A percentile compares a stretch with the other conserved stretches of the same genome.
These are phyloP conservation scores for Catocala sponsa DNA, from an alignment of 2,888 invertebrate genomes.

Conservation along the genomic window DNA sequence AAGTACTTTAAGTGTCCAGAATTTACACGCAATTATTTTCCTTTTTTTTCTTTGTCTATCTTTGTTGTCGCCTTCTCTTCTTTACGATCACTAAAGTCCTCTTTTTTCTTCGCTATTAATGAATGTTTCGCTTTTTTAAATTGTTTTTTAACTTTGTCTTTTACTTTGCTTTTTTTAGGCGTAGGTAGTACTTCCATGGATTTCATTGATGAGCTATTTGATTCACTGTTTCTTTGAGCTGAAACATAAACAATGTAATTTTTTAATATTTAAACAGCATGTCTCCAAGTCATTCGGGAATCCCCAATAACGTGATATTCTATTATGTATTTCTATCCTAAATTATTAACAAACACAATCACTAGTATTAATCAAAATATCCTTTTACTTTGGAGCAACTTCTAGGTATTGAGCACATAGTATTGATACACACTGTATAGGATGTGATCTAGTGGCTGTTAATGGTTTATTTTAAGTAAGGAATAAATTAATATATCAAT, in stretches of 20 bases:
- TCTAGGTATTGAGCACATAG: neutral
- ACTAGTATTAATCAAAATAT: too few relatives aligned
- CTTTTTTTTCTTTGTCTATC: conserved; percentile 70
- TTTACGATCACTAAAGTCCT: conserved; percentile 67
- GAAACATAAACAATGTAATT: conserved; percentile 47
- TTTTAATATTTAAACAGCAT: too few relatives aligned
- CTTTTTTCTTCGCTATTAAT: conserved; percentile 80
- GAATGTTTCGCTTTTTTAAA: conserved; percentile 82
- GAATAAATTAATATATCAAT: too few relatives aligned
- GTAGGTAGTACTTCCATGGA: conserved; percentile 72
- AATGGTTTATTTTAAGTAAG: too few relatives aligned
- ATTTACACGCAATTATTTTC: conserved; percentile 57
- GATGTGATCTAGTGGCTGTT: too few relatives aligned
- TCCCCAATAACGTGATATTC: too few relatives aligned
- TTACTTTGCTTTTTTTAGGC: conserved; percentile 82
- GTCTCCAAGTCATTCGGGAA: too few relatives aligned
- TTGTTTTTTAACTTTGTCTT: conserved; percentile 84
- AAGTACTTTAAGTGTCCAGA: conserved; percentile 67
- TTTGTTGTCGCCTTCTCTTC: conserved; percentile 60
- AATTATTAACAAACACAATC: too few relatives aligned
- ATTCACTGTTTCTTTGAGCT: conserved; percentile 83
- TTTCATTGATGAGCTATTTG: conserved; percentile 80
- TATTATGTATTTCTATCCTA: too few relatives aligned
- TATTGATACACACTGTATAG: neutral
- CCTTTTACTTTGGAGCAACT: too few relatives aligned